Base-by-base conservation (phyloP, 2,113 vertebrate species). In the Onychorhynchus coronatus region DNA sequence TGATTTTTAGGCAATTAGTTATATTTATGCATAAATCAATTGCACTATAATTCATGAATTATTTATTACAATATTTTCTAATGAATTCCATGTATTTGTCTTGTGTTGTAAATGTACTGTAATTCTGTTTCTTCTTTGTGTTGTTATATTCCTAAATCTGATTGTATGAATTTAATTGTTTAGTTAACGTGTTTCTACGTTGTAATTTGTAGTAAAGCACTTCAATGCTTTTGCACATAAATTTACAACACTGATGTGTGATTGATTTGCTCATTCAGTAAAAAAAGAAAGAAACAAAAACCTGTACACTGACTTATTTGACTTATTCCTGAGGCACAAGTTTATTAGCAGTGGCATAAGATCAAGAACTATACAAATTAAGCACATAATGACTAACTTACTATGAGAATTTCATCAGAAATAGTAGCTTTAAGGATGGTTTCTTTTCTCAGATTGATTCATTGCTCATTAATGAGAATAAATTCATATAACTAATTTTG, bases 11-110 rank as follows among this genome's bases (percentile, higher is more conserved):
- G 97, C 98, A 98, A 98, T 99, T 98, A 98, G 98, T 98, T 99
- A 98, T 98, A 98, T 99, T 99, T 99, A 99, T 99, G 98, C 99
- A 99, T 99, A 98, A 99, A 98, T 99, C 98, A 98, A 98, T 98
- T 99, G 99, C 99, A 99, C 99, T 99, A 99, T 99, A 98, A 98
- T 99, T 99, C 98, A 98, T 98, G 97, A 98, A 98, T 98, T 98
- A 98, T 98, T 98, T 98, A 98, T 98, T 98, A 98, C 98, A 98
- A 98, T 98, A 97, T 99, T 99, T 99, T 98, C 98, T 98, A 98
- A 98, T 98, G 97, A 98, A 98, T 98, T 98, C 93, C 98, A 98
- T 98, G 98, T 98, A 98, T 98, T 97, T 98, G 98, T 99, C 98
- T 98, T 98, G 98, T 99, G 98, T 98, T 98, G 98, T 99, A 98